Conservation (phyloP, 2,888 invertebrate species). For the Sturmia bella region DNA sequence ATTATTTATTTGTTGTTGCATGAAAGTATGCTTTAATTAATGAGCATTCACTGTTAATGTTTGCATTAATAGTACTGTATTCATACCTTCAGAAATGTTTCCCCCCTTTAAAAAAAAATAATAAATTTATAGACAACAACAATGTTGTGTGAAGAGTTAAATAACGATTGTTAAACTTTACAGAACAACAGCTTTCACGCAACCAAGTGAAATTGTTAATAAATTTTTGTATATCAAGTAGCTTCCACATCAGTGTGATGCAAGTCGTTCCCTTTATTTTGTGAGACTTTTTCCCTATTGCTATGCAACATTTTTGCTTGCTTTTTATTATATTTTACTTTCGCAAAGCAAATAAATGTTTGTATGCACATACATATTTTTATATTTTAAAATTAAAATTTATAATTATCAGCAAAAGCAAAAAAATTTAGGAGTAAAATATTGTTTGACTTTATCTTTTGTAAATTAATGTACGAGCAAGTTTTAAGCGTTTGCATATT, state of each 20-base stretch:
- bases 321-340: background rate
- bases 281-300: constrained; percentile 7
- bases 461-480: background rate
- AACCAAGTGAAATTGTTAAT: background rate
- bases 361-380: background rate
- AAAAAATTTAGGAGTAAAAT: background rate
- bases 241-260: too few species aligned
- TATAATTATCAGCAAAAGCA: constrained; percentile 16
- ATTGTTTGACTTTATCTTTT: background rate
- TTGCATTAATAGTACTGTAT: background rate
- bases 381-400: background rate
- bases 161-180: constrained; percentile 3
- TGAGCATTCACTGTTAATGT: constrained; percentile 45
- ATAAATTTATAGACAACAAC: constrained; percentile 43
- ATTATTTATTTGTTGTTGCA: constrained; percentile 49
- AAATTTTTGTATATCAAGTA: too few species aligned
- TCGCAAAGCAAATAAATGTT: background rate
- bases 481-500: constrained; percentile 5
- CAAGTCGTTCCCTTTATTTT: background rate
- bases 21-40: constrained; percentile 62
- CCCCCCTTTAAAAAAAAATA: background rate
- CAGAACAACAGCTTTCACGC: background rate
- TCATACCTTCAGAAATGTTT: background rate
- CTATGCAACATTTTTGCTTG: constrained; percentile 11
- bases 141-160: constrained; percentile 19